Base-by-base conservation (phyloP, 2,113 vertebrate species). In the Tor tambroides region DNA sequence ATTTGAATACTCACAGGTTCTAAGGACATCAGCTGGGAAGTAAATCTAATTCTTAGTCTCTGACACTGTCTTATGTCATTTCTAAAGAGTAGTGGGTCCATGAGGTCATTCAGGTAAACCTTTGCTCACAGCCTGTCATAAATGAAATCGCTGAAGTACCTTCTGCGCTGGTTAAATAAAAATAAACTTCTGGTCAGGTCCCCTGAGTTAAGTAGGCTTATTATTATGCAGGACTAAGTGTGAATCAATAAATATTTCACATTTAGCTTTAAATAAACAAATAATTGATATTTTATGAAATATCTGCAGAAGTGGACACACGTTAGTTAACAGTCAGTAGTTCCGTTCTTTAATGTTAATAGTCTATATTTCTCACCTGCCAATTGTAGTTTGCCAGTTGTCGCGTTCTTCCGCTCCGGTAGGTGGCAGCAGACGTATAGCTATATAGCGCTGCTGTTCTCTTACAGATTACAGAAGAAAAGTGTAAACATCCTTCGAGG, bases 41-140 rank as follows among this genome's bases (percentile, higher is more conserved):
- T 38, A 41, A 26, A 12, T 74, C 61, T 43, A 38, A 61, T 51
- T 2, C 7, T 38, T 32, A 23, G 77, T n/a, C 35, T 65, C 74
- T 54, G 28, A 84, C 69, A 30, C 65, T 9, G 78, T 72, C 67
- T 81, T 56, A 41, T 38, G n/a, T 76, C 74, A 63, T 23, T 72
- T 17, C 79, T 83, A 38, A 76, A 86, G 38, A 72, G 49, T 28
- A 51, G 49, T 0, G 81, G 49, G 78, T 86, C 78, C 67, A 35
- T 28, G 71, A 78, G 87, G 41, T 69, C 11, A 79, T 46, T 79
- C 8, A 61, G 10, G 32, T 56, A 79, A 83, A 87, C 82, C 67
- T 89, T 89, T 85, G 84, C 76, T 80, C 81, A 46, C 32, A 76
- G 41, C 32, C 85, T 65, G 67, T 84, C 67, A 63, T 80, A 86